Evolutionary conservation across 2,797 vertebrate genomes (phyloP).

Genomic region (Crenichthys baileyi): DNA sequence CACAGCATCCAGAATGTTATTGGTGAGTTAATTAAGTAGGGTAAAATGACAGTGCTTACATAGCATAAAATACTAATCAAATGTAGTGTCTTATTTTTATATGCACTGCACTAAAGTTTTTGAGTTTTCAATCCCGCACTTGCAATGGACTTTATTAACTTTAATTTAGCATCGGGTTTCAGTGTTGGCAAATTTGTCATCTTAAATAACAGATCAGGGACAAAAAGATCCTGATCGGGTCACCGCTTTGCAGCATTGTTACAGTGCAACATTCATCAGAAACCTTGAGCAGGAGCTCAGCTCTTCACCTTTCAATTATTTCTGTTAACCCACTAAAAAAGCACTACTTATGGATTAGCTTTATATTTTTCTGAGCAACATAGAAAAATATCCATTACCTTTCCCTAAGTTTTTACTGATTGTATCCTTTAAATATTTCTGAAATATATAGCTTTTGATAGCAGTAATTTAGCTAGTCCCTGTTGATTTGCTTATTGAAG

Average conservation of each 20-base stretch:
- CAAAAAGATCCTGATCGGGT: not conserved
- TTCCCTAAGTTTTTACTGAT: not conserved
- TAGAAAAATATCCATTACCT: slow-evolving; percentile 12
- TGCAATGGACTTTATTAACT: not conserved
- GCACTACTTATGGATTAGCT: slow-evolving; percentile 14
- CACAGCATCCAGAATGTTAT: too few relatives aligned
- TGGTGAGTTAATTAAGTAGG: too few relatives aligned
- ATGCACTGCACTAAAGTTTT: too few relatives aligned
- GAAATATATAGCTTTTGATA: slow-evolving; percentile 5
- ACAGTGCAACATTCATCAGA: slow-evolving; percentile 20
- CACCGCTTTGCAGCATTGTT: not conserved
- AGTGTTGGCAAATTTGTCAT: not conserved
- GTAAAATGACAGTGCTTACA: too few relatives aligned
- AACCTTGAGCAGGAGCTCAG: slow-evolving; percentile 3
- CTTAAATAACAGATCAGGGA: not conserved
- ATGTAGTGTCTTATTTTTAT: too few relatives aligned
- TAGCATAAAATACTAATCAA: too few relatives aligned
- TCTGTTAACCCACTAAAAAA: slow-evolving; percentile 34
- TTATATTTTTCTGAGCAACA: slow-evolving; percentile 22
- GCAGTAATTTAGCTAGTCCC: slow-evolving; percentile 39
- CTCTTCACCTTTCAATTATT: slow-evolving; percentile 22
- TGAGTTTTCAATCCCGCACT: too few relatives aligned
- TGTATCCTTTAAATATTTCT: not conserved
- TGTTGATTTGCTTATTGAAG: slow-evolving; percentile 81
- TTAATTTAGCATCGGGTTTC: not conserved